Base-by-base conservation (phyloP, 2,797 vertebrate species). In the Melanotaenia maccullochi region DNA sequence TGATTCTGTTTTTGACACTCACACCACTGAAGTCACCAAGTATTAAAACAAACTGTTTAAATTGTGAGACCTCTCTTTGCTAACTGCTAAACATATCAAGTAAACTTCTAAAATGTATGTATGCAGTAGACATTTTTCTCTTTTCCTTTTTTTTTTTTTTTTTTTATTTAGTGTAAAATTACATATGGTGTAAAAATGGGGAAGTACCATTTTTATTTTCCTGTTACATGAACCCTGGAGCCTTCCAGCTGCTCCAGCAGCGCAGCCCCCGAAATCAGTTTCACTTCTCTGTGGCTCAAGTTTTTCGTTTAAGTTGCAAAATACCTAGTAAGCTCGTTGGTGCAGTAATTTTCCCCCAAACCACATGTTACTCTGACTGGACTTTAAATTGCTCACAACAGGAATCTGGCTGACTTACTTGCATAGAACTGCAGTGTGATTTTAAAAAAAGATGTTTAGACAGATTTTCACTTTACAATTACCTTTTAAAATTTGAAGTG, bases 191-290 rank as follows among this genome's bases (percentile, higher is more conserved):
- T 71, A 62, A 85, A 91, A 94, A 93, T 92, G 87, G 84, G 93
- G 94, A 95, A 95, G 90, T 93, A 73, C 65, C 74, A 1, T 89
- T 93, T 92, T 92, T 90, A 92, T 91, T 93, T 93, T 94, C 90
- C 89, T 91, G 90, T 94, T 93, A 88, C 89, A 85, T 91, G 90
- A 93, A 91, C 89, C 87, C 90, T 90, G 89, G 91, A 90, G 79
- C 86, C 83, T 89, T 90, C 91, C 93, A 95, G 93, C 93, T 95
- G 94, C 90, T 90, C 91, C 89, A 83, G 84, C 71, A 81, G 84
- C 75, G 56, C 80, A 83, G 83, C 88, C 78, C 86, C 79, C 44
- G 84, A 88, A 90, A 89, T 83, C 65, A 87, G 92, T 95, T 95
- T 95, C 94, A 93, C 91, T 95, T 95, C 94, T 93, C 91, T 84